Conservation (phyloP, 2,888 invertebrate species). For the Quadroppia sp. region DNA sequence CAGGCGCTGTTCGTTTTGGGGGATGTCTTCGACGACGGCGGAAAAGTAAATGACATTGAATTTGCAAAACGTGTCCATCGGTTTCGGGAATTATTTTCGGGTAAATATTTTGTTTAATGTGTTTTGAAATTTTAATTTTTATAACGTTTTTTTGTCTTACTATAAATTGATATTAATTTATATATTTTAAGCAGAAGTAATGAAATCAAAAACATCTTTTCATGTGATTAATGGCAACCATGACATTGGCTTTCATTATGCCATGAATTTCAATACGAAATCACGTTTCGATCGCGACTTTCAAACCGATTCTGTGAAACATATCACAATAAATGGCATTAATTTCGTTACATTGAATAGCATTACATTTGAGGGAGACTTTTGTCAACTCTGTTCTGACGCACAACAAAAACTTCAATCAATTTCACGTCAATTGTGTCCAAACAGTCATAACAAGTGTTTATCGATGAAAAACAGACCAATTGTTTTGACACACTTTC, state of each 20-base stretch:
- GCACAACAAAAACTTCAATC: not conserved
- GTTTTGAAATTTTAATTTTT: not conserved
- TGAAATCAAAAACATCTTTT: not conserved
- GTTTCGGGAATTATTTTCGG: not conserved
- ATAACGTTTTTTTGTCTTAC: too few relatives aligned
- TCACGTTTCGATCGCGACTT: not conserved
- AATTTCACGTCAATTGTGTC: not conserved
- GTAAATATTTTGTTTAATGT: not conserved
- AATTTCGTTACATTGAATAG: not conserved
- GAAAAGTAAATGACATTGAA: not conserved
- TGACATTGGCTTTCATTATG: conserved; percentile 9
- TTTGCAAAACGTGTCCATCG: not conserved
- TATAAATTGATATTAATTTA: not conserved
- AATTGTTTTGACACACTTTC: not conserved
- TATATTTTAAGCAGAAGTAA: too few relatives aligned
- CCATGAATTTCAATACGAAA: not conserved
- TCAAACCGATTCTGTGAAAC: not conserved
- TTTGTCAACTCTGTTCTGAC: not conserved
- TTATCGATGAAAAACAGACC: not conserved
- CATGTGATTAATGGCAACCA: not conserved
- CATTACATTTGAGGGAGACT: not conserved
- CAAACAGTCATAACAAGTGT: not conserved
- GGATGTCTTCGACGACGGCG: conserved; percentile 6
- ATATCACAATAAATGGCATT: not conserved
- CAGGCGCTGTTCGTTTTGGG: not conserved